Conservation (phyloP, 2,797 vertebrate species). For the Chelon auratus region DNA sequence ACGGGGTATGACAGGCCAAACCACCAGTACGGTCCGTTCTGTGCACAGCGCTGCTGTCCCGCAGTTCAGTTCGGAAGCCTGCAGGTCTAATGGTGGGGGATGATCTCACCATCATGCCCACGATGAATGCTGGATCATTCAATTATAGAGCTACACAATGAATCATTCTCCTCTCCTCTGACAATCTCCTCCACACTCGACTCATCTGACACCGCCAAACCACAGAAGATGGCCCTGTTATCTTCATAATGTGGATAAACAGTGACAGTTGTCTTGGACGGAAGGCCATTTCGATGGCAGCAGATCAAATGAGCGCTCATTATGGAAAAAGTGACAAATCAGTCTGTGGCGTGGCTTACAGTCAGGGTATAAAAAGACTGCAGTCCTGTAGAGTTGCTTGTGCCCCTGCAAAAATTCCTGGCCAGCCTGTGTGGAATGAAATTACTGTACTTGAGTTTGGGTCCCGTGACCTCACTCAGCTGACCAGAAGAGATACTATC, state of each 20-base stretch:
- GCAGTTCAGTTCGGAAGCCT: conserved; percentile 29
- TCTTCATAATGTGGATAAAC: conserved; percentile 72
- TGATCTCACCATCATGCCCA: conserved; percentile 73
- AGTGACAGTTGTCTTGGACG: conserved; percentile 63
- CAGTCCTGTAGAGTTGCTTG: conserved; percentile 29
- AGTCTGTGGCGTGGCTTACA: conserved; percentile 42
- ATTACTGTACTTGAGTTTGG: conserved; percentile 57
- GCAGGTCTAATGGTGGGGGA: conserved; percentile 54
- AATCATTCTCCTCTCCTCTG: conserved; percentile 71
- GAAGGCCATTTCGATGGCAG: conserved; percentile 57
- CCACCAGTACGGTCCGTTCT: neutral
- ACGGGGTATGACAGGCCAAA: neutral
- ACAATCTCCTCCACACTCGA: conserved; percentile 66
- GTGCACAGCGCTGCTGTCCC: conserved; percentile 14
- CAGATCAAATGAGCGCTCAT: conserved; percentile 68
- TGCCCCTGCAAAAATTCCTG: conserved; percentile 43
- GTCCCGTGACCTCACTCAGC: conserved; percentile 67
- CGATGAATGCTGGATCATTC: conserved; percentile 73
- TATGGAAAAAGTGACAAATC: conserved; percentile 66
- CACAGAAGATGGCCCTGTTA: conserved; percentile 64
- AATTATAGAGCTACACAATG: conserved; percentile 76
- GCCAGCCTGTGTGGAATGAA: conserved; percentile 47
- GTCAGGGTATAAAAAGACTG: conserved; percentile 24
- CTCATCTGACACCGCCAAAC: conserved; percentile 68
- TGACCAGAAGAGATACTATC: conserved; percentile 48